Base-by-base conservation (phyloP, 2,113 vertebrate species). In the Toxostoma redivivum region DNA sequence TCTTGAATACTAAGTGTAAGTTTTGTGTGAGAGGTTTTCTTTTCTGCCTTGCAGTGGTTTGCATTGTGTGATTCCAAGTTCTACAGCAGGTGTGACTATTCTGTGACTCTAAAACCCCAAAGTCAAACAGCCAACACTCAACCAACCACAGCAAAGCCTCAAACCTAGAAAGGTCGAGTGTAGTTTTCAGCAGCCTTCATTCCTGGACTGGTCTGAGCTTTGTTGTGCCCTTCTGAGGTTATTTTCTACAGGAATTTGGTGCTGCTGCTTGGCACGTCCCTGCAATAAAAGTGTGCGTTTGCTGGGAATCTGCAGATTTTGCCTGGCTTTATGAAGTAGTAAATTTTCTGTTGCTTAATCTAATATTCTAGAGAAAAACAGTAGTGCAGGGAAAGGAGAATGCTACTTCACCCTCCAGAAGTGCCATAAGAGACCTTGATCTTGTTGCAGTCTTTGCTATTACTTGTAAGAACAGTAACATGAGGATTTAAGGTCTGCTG, bases 321-420 rank as follows among this genome's bases (percentile, higher is more conserved):
- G 87, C 13, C 74, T 94, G 83, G 53, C 80, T 92, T 96, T 96
- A 96, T 96, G 95, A 97, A 97, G 76, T 58, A 90, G 87, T 96
- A 93, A 90, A 93, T 96, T 95, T 80, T 90, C 90, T 83, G 42
- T 82, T 70, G 84, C 90, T 95, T 88, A 83, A 95, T 96, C 92
- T 92, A 86, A 97, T 96, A 83, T 95, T 87, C 74, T 83, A 37
- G 71, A 83, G 93, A 81, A 92, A 89, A 96, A 86, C 76, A 95
- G 27, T 24, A 53, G 82, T 44, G 19, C 15, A 18, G 71, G 67
- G 87, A 48, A 83, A 90, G 74, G 71, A 62, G 67, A 94, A 58
- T 27, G 76, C 88, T 83, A 40, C 37, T 86, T 95, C 76, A 62
- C 92, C 64, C 60, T 92, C 76, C 35, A 90, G 79, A 94, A 86